Evolutionary conservation across 2,888 invertebrate species (phyloP).

Genomic region (Labia minor): DNA sequence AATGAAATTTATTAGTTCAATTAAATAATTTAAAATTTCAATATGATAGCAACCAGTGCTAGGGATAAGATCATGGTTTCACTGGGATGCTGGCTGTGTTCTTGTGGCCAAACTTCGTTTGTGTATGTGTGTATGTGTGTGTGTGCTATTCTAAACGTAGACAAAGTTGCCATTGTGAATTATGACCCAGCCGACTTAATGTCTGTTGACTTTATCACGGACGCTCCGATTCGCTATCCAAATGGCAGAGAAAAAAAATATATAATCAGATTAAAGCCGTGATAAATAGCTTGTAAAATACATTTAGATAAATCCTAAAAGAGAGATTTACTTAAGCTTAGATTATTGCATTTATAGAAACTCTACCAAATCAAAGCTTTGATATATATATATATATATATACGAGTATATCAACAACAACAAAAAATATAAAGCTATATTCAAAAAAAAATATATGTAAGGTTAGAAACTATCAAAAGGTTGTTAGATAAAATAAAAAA

Average conservation of each 20-base stretch:
- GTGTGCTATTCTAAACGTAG: neutral
- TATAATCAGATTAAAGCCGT: slow-evolving; percentile 5
- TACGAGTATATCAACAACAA: too few species aligned
- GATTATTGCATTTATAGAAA: slow-evolving; percentile 13
- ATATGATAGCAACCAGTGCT: too few species aligned
- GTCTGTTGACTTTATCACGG: slow-evolving; percentile 7
- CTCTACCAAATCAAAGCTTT: neutral
- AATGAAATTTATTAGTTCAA: too few species aligned
- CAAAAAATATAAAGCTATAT: too few species aligned
- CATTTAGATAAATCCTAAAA: neutral
- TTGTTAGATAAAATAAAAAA: too few species aligned
- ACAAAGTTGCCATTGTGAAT: neutral
- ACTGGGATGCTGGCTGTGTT: too few species aligned
- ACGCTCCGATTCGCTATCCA: neutral
- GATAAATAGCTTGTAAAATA: slow-evolving; percentile 5
- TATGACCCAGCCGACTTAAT: neutral
- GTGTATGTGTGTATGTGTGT: neutral
- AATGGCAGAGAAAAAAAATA: neutral
- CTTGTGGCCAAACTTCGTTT: too few species aligned
- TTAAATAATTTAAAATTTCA: too few species aligned
- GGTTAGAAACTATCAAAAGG: too few species aligned
- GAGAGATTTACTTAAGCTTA: neutral
- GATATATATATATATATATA: too few species aligned
- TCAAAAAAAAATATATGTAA: too few species aligned
- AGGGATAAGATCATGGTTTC: too few species aligned